Evolutionary conservation across 2,797 vertebrate species (phyloP).

Genomic region (Meriones psammophilus): DNA sequence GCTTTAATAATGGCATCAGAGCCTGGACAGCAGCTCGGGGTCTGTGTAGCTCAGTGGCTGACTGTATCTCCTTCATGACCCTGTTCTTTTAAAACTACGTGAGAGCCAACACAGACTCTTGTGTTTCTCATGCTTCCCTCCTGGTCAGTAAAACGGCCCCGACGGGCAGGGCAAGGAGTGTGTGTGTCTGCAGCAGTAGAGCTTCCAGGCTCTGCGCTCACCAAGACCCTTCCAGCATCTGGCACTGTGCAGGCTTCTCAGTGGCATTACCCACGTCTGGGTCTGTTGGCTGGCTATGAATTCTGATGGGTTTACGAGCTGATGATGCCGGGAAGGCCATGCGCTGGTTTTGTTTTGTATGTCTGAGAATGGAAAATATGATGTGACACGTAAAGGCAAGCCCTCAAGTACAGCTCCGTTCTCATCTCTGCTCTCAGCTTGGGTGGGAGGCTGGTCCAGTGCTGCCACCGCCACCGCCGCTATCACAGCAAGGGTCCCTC

Average conservation of each 20-base stretch:
- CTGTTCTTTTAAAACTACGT: not conserved
- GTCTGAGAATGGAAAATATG: conserved; percentile 84
- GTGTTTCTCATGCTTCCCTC: conserved; percentile 61
- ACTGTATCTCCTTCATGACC: not conserved
- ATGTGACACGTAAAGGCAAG: conserved; percentile 85
- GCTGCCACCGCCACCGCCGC: not conserved
- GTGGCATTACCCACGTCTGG: conserved; percentile 60
- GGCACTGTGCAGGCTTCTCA: conserved; percentile 37
- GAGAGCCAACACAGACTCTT: not conserved
- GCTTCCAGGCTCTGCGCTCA: not conserved
- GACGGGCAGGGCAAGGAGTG: conserved; percentile 61
- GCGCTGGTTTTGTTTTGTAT: conserved; percentile 63
- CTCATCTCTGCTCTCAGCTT: not conserved
- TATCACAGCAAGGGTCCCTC: not conserved
- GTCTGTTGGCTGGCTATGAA: conserved; percentile 51
- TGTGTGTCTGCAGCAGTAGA: conserved; percentile 55
- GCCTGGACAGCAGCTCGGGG: not conserved
- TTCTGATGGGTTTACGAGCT: conserved; percentile 51
- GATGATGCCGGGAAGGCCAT: not conserved
- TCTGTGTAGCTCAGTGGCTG: not conserved
- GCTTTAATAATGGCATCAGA: not conserved
- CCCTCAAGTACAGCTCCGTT: conserved; percentile 24
- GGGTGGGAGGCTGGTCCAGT: not conserved
- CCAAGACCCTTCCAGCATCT: conserved; percentile 72
- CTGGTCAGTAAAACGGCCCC: conserved; percentile 29